Conservation (phyloP, 2,113 vertebrate species). For the Boulengeromyrus knoepffleri region DNA sequence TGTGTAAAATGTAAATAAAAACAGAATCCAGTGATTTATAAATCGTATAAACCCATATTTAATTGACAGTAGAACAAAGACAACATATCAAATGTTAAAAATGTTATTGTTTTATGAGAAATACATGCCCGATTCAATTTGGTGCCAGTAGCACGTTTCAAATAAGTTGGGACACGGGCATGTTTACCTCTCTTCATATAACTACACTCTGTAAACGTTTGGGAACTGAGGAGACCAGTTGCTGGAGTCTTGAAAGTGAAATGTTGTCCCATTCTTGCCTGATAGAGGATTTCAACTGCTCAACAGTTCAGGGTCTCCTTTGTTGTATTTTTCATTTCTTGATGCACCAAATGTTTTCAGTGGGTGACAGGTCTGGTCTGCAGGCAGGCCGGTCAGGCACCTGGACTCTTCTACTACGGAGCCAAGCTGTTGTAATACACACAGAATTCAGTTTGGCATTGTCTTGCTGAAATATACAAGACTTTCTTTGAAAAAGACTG, state of each 20-base stretch:
- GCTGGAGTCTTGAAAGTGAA: neutral
- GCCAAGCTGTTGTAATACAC: neutral
- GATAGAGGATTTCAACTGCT: neutral
- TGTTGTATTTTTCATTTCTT: neutral
- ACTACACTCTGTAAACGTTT: neutral
- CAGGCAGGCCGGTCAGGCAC: neutral
- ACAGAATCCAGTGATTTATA: neutral
- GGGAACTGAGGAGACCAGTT: neutral
- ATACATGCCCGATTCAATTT: neutral
- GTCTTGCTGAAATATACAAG: neutral
- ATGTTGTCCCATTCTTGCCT: neutral
- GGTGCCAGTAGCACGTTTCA: neutral
- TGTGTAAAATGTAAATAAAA: neutral
- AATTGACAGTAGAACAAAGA: neutral
- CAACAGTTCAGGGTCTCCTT: neutral
- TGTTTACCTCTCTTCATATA: neutral
- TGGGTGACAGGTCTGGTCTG: neutral
- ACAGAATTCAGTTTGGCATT: neutral
- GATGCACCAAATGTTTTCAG: neutral
- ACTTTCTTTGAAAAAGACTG: neutral
- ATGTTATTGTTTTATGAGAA: neutral
- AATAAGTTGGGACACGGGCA: neutral
- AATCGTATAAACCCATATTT: neutral
- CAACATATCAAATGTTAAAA: neutral
- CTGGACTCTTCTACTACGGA: neutral